Conservation (phyloP, 2,797 vertebrate species). For the Sorex maritimensis region DNA sequence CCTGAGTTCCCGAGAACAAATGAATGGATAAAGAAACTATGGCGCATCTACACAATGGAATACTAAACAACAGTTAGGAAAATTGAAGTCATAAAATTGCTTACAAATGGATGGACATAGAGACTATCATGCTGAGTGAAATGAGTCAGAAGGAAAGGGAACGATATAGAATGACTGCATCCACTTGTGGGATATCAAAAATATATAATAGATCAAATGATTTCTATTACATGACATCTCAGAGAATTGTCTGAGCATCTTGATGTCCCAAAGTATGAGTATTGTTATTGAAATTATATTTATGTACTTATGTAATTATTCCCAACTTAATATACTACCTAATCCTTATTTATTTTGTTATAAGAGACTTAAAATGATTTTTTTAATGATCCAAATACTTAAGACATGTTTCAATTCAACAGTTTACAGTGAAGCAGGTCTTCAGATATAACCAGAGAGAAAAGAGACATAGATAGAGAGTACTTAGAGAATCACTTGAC, state of each 20-base stretch:
- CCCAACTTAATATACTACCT: background rate
- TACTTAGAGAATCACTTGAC: background rate
- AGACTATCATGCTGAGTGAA: no score
- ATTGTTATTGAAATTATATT: background rate
- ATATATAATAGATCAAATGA: background rate
- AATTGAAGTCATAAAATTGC: no score
- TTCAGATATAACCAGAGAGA: background rate
- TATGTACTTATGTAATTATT: background rate
- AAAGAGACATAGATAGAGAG: no score
- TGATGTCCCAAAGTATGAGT: background rate
- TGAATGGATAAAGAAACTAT: no score
- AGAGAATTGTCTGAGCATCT: background rate
- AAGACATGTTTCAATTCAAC: background rate
- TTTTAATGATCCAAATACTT: background rate
- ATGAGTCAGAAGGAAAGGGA: no score
- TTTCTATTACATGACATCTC: background rate
- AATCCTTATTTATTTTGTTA: no score
- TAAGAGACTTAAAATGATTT: background rate
- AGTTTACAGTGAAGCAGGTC: background rate
- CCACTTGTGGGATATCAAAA: no score
- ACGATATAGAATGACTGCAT: no score
- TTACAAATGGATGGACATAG: no score
- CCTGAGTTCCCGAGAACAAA: no score
- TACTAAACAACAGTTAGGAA: no score
- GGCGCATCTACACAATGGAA: no score